phyloP scores from a whole-genome alignment of 2,888 invertebrate genomes.

The Junonia oenone region DNA sequence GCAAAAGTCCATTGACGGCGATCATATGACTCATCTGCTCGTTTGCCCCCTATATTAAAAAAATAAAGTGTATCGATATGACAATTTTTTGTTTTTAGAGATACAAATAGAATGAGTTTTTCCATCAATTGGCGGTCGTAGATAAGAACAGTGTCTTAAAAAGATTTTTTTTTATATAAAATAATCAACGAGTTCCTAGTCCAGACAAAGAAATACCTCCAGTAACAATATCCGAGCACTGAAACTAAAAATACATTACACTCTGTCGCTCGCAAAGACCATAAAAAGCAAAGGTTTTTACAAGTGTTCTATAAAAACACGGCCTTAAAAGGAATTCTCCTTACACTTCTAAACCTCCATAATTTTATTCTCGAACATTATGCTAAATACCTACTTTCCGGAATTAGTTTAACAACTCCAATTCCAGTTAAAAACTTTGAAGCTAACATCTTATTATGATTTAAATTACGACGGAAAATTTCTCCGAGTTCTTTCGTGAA shows the following conservation, averaged over 20 bases:
- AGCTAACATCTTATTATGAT: slow-evolving; percentile 6
- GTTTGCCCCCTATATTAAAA: too few relatives aligned
- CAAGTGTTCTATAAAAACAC: not conserved
- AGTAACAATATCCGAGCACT: not conserved
- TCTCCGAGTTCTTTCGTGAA: not conserved
- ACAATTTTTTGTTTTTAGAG: too few relatives aligned
- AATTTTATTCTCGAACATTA: slow-evolving; percentile 5
- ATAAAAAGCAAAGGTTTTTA: not conserved
- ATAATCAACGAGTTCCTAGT: not conserved
- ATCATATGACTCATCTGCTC: too few relatives aligned
- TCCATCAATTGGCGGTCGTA: too few relatives aligned
- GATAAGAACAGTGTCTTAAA: too few relatives aligned
- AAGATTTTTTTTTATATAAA: not conserved
- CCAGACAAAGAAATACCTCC: not conserved
- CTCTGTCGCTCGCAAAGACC: not conserved
- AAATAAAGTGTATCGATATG: too few relatives aligned
- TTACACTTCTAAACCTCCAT: not conserved
- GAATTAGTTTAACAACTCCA: slow-evolving; percentile 6
- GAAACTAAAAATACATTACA: not conserved
- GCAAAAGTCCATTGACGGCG: too few relatives aligned
- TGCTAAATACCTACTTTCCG: slow-evolving; percentile 3
- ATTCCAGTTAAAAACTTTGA: slow-evolving; percentile 6
- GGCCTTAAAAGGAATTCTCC: not conserved
- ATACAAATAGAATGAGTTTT: too few relatives aligned
- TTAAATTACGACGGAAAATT: not conserved